These are phyloP conservation scores for Dicycla oo DNA, from an alignment of 2,888 invertebrate species.

Conservation along the genomic window DNA sequence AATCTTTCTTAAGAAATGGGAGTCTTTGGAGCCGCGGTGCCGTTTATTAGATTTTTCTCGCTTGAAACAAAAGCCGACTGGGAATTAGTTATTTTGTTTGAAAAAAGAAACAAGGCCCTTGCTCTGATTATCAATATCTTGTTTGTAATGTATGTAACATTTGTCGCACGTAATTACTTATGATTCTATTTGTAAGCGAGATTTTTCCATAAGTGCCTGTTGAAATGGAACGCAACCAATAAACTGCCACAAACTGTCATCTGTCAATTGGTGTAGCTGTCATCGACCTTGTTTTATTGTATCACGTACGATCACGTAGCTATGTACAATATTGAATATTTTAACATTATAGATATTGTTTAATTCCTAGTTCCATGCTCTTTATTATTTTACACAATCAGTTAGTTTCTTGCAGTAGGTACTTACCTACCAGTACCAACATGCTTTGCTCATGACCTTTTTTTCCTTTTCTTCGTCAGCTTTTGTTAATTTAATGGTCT, in stretches of 20 bases:
- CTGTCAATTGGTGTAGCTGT: no score
- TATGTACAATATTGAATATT: no score
- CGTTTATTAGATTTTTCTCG: constrained; percentile 45
- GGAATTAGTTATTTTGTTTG: constrained; percentile 32
- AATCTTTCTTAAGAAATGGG: constrained; percentile 58
- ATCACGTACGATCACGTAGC: no score
- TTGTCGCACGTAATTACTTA: constrained; percentile 13
- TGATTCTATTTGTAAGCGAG: constrained; percentile 5
- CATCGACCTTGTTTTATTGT: no score
- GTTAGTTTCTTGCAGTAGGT: no score
- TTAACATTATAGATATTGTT: no score
- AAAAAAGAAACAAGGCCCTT: not conserved
- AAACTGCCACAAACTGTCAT: no score
- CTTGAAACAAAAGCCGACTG: constrained; percentile 43
- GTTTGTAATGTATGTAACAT: constrained; percentile 24
- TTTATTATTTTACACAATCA: no score
- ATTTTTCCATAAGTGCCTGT: not conserved
- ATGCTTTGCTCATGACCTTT: not conserved
- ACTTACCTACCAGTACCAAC: no score
- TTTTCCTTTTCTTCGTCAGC: not conserved
- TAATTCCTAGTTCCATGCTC: no score
- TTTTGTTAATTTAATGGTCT: not conserved
- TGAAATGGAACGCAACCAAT: no score
- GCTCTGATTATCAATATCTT: constrained; percentile 3
- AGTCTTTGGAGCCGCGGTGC: constrained; percentile 39